Conservation (phyloP, 1,140 invertebrate species). For the Anthonomus grandis region DNA sequence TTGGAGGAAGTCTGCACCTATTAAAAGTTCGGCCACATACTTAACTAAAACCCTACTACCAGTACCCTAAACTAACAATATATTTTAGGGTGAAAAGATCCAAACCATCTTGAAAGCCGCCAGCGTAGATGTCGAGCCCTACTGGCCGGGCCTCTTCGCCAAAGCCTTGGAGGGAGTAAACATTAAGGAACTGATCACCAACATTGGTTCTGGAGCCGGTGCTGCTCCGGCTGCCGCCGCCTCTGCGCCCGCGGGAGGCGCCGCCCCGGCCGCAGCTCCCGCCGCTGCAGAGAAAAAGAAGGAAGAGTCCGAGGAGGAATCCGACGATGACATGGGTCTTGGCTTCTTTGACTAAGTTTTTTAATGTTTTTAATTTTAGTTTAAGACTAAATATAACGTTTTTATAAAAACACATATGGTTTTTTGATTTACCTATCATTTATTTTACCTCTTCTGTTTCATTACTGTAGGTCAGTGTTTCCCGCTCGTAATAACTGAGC, state of each 20-base stretch:
- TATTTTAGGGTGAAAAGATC: conserved; percentile 91
- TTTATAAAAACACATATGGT: too few relatives aligned
- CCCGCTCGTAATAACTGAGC: too few relatives aligned
- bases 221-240: conserved; percentile 54
- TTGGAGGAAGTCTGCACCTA: too few relatives aligned
- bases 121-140: conserved; percentile 93
- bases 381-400: too few relatives aligned
- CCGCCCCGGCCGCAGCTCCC: conserved; percentile 66
- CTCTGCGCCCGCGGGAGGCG: conserved; percentile 58
- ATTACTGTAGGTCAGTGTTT: too few relatives aligned
- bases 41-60: too few relatives aligned
- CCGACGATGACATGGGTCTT: conserved; percentile 95
- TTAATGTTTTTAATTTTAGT: background rate
- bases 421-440: too few relatives aligned
- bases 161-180: conserved; percentile 95
- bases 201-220: conserved; percentile 90
- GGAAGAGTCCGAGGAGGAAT: conserved; percentile 80
- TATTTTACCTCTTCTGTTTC: too few relatives aligned
- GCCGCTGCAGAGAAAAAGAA: conserved; percentile 79
- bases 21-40: too few relatives aligned
- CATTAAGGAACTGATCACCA: conserved; percentile 91
- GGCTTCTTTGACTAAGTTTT: conserved; percentile 70
- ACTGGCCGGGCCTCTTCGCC: conserved; percentile 98
- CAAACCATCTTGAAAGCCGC: conserved; percentile 96
- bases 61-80: too few relatives aligned